Percentiles rank a stretch among this genome's conserved stretches.
These are phyloP conservation scores for Pinna nobilis DNA, from an alignment of 1,140 invertebrate genomes.

Conservation along the genomic window DNA sequence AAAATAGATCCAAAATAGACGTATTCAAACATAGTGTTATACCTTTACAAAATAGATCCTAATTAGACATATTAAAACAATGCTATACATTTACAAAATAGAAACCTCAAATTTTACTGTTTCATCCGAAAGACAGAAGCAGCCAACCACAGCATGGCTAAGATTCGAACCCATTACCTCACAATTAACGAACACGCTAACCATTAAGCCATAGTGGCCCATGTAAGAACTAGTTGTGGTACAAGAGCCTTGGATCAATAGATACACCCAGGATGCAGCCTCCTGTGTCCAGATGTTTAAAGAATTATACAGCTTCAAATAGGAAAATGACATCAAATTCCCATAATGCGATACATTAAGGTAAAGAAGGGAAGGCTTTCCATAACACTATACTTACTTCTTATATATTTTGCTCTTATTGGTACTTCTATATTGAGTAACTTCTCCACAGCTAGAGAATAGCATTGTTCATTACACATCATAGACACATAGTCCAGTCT, in stretches of 20 bases:
- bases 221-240: too few species aligned
- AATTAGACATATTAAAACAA: neutral
- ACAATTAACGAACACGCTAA: too few species aligned
- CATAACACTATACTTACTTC: conserved; percentile 81
- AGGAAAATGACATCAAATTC: too few species aligned
- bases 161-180: too few species aligned
- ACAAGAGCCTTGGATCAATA: too few species aligned
- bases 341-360: too few species aligned
- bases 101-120: too few species aligned
- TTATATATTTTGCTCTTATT: conserved; percentile 94
- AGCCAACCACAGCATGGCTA: too few species aligned
- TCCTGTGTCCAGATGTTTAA: neutral
- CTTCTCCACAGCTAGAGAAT: conserved; percentile 96
- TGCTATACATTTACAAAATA: too few species aligned
- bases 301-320: neutral
- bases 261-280: neutral
- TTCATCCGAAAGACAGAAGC: too few species aligned
- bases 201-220: too few species aligned
- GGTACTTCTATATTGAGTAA: conserved; percentile 97
- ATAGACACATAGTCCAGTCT: conserved; percentile 99
- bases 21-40: neutral
- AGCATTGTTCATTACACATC: conserved; percentile 99
- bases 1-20: neutral
- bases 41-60: neutral
- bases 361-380: neutral